Percentiles rank a stretch among this genome's conserved stretches.
Evolutionary conservation across 2,113 vertebrate genomes (phyloP).

Genomic region (Callorhinus ursinus): DNA sequence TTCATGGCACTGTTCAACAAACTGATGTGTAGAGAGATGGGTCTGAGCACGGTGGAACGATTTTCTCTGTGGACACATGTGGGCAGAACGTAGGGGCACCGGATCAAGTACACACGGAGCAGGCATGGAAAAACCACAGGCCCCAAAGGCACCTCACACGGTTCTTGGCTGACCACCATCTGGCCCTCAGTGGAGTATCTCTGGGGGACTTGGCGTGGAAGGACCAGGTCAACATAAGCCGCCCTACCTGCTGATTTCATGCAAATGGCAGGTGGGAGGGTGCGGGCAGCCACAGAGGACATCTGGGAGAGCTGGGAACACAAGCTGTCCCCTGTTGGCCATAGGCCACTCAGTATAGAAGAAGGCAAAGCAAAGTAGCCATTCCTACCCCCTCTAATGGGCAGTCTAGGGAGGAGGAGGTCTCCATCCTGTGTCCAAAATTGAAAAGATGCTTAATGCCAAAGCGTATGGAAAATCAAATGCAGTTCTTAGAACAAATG

Average conservation of each 20-base stretch:
- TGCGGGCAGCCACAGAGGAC: not conserved
- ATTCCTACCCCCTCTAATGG: no score
- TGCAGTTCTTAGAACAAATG: not conserved
- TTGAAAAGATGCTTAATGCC: not conserved
- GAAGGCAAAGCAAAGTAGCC: accelerated
- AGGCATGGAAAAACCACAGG: accelerated
- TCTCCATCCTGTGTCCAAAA: not conserved
- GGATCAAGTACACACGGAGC: accelerated
- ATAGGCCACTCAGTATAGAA: not conserved
- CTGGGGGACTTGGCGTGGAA: not conserved
- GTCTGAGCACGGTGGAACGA: not conserved
- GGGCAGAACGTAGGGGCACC: accelerated
- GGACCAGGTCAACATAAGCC: not conserved
- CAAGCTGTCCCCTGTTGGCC: not conserved
- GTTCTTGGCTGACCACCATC: not conserved
- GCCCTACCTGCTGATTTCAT: not conserved
- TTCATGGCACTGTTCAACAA: not conserved
- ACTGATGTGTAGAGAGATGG: not conserved
- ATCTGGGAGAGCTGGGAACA: not conserved
- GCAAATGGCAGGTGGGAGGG: no score
- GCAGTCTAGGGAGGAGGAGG: not conserved
- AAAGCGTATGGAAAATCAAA: not conserved
- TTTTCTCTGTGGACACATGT: not conserved
- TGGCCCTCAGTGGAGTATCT: not conserved
- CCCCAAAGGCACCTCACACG: accelerated